phyloP scores from a whole-genome alignment of 2,113 vertebrate genomes.

The Eudyptes chrysolophus region DNA sequence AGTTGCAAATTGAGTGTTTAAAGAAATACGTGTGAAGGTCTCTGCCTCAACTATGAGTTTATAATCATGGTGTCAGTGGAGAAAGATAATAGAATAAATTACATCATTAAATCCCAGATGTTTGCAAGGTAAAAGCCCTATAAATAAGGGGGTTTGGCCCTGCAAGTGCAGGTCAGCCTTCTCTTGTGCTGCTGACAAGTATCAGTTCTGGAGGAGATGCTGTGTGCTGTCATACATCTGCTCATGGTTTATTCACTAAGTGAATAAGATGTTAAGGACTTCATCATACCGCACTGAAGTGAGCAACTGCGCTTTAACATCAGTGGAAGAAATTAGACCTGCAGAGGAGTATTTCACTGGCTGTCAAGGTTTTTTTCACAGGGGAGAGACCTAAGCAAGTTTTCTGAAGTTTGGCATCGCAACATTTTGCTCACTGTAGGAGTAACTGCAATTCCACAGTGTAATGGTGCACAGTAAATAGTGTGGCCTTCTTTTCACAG shows the following conservation, averaged over 20 bases:
- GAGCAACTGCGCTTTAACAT: not conserved
- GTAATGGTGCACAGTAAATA: not conserved
- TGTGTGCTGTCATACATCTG: not conserved
- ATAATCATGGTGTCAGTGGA: constrained; percentile 18
- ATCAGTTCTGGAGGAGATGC: not conserved
- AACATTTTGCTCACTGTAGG: not conserved
- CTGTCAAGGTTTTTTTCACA: not conserved
- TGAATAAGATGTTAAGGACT: not conserved
- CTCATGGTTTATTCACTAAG: not conserved
- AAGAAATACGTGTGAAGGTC: not conserved
- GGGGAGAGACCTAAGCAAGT: not conserved
- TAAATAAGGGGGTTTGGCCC: not conserved
- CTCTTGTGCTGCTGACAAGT: not conserved
- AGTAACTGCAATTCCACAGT: not conserved
- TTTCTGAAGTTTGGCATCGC: not conserved
- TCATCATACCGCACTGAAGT: not conserved
- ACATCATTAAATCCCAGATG: not conserved
- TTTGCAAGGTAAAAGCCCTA: not conserved
- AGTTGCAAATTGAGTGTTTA: constrained; percentile 20
- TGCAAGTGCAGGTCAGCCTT: not conserved
- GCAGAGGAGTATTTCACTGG: not conserved
- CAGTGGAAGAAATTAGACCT: not conserved
- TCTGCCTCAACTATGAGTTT: not conserved
- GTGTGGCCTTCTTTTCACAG: not conserved
- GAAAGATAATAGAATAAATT: not conserved